Evolutionary conservation across 1,140 invertebrate species (phyloP).

Genomic region (Meteorus sp.): DNA sequence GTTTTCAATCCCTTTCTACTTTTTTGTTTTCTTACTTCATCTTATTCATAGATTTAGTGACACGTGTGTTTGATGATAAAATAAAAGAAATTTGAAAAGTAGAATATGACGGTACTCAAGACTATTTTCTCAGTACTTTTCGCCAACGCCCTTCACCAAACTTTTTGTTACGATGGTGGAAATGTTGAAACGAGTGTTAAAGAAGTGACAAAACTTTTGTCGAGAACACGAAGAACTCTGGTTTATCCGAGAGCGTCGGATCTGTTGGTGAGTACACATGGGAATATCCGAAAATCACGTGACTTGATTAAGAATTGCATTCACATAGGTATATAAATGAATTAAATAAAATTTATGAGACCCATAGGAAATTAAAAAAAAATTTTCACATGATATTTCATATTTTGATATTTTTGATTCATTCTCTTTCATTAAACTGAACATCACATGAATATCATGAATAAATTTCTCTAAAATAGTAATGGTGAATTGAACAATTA

Average conservation of each 20-base stretch:
- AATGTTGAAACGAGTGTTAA: constrained; percentile 12
- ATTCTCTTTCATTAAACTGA: no score
- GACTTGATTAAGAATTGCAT: no score
- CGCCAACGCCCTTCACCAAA: constrained; percentile 1
- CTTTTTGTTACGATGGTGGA: constrained; percentile 20
- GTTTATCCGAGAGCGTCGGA: constrained; percentile 40
- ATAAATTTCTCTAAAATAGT: no score
- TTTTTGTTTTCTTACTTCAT: not conserved
- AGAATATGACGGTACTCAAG: not conserved
- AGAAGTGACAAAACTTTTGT: constrained; percentile 16
- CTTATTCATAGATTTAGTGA: not conserved
- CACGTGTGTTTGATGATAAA: not conserved
- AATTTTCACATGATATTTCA: no score
- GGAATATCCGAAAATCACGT: no score
- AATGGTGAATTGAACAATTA: no score
- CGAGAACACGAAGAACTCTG: constrained; percentile 38
- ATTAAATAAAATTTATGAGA: no score
- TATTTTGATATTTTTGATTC: no score
- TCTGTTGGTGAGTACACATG: constrained; percentile 42
- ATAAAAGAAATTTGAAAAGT: not conserved
- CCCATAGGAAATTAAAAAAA: no score
- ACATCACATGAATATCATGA: no score
- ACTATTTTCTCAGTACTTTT: constrained; percentile 15
- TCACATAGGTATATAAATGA: no score
- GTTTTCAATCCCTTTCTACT: no score